Percentiles rank a stretch among this genome's conserved stretches.
These are phyloP conservation scores for Anoncus sp. DNA, from an alignment of 2,888 invertebrate species.

Conservation along the genomic window DNA sequence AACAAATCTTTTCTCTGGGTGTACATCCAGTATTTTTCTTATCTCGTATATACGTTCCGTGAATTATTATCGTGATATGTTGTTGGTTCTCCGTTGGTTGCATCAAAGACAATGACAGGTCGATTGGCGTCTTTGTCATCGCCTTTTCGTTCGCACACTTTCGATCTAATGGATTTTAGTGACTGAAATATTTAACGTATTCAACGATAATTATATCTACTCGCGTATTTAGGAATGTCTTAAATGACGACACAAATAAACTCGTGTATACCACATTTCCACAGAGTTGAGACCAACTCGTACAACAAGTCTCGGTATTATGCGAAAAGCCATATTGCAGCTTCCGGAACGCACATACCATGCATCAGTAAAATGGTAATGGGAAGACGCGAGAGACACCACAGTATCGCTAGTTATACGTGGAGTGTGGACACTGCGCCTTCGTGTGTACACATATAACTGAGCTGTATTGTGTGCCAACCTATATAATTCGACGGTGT, in stretches of 20 bases:
- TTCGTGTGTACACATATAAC: conserved; percentile 3
- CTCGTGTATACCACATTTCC: not conserved
- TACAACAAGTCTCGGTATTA: conserved; percentile 22
- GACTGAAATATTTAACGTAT: not conserved
- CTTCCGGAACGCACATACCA: conserved; percentile 20
- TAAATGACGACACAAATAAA: conserved; percentile 14
- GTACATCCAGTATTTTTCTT: conserved; percentile 28
- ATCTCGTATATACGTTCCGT: conserved; percentile 64
- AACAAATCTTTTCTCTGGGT: too few species aligned
- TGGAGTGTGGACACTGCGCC: not conserved
- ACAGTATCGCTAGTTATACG: conserved; percentile 22
- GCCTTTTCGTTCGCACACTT: not conserved
- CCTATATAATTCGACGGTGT: conserved; percentile 1
- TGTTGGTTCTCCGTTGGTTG: conserved; percentile 49
- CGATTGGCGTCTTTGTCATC: conserved; percentile 8
- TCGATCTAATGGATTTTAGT: not conserved
- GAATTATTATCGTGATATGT: conserved; percentile 69
- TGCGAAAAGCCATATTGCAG: conserved; percentile 35
- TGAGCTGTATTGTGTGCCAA: conserved; percentile 3
- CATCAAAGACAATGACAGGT: conserved; percentile 16
- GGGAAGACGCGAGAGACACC: conserved; percentile 60
- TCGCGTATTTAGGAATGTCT: not conserved
- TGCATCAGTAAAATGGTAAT: conserved; percentile 66
- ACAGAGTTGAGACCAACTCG: not conserved
- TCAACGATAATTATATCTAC: not conserved